phyloP scores from a whole-genome alignment of 2,888 invertebrate species.

The Lasioglossum villosulum region DNA sequence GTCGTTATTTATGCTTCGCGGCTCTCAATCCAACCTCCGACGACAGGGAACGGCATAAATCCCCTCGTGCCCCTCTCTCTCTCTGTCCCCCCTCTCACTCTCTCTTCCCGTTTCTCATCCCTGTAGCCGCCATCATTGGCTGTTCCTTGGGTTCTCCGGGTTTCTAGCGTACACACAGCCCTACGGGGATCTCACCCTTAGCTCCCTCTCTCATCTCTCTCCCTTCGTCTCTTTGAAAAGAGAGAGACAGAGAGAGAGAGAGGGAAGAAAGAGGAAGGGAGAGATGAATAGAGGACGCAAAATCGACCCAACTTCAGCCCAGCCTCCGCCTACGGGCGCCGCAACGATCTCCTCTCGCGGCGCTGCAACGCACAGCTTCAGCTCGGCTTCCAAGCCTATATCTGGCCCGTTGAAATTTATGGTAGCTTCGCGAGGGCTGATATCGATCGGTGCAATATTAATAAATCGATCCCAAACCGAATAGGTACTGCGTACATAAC shows the following conservation, averaged over 20 bases:
- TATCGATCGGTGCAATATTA: conserved; percentile 73
- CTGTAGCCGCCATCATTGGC: conserved; percentile 46
- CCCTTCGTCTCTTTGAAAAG: conserved; percentile 41
- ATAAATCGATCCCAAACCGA: conserved; percentile 60
- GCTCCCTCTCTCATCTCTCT: conserved; percentile 45
- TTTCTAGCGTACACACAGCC: conserved; percentile 46
- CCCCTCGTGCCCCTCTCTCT: conserved; percentile 51
- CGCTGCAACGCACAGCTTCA: conserved; percentile 60
- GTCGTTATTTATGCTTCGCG: conserved; percentile 78
- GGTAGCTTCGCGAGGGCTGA: conserved; percentile 48
- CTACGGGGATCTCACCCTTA: conserved; percentile 65
- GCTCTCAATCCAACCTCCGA: conserved; percentile 74
- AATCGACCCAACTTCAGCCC: conserved; percentile 74
- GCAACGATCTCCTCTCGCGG: conserved; percentile 53
- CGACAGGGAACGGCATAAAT: conserved; percentile 73
- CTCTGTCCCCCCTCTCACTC: background rate
- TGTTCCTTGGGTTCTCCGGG: conserved; percentile 39
- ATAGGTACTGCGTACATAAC: too few relatives aligned
- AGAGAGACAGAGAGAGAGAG: background rate
- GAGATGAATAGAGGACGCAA: conserved; percentile 69
- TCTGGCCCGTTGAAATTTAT: conserved; percentile 56
- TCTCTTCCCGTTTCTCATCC: conserved; percentile 14
- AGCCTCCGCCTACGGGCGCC: conserved; percentile 69
- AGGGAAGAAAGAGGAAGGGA: background rate
- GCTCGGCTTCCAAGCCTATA: conserved; percentile 21